Evolutionary conservation across 2,888 invertebrate species (phyloP).

Genomic region (Spatulosminthurus flaviceps): DNA sequence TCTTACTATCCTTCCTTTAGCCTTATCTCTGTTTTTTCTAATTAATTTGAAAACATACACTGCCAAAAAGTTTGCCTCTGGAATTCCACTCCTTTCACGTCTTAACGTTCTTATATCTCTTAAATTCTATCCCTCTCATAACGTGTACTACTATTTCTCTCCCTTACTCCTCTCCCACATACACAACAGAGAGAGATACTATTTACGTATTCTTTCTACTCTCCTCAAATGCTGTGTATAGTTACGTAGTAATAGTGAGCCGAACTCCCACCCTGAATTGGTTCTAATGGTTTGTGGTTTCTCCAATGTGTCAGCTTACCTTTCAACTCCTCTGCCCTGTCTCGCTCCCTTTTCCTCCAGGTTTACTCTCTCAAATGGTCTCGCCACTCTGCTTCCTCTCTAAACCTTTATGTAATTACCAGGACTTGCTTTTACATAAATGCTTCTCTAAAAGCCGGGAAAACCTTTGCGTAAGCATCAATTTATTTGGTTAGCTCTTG

Average conservation of each 20-base stretch:
- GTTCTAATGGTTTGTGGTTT: slow-evolving; percentile 54
- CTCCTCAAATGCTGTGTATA: no score
- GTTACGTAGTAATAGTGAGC: no score
- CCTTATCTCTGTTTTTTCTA: slow-evolving; percentile 63
- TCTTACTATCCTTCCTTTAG: slow-evolving; percentile 46
- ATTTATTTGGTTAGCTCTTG: no score
- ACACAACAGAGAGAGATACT: no score
- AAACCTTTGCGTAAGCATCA: no score
- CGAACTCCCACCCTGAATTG: slow-evolving; percentile 45
- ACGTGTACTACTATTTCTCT: slow-evolving; percentile 2
- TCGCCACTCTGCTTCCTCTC: neutral
- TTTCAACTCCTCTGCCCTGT: slow-evolving; percentile 49
- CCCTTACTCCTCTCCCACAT: no score
- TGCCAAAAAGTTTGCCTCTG: slow-evolving; percentile 48
- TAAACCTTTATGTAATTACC: neutral
- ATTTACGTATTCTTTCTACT: no score
- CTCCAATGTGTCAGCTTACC: slow-evolving; percentile 55
- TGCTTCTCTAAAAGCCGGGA: no score
- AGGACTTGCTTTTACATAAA: no score
- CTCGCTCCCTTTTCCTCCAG: slow-evolving; percentile 41
- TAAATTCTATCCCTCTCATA: slow-evolving; percentile 18
- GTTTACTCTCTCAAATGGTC: slow-evolving; percentile 32
- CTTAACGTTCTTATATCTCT: slow-evolving; percentile 21
- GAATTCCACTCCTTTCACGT: slow-evolving; percentile 39
- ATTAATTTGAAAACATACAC: slow-evolving; percentile 63